Conservation (phyloP, 2,113 vertebrate genomes). For the Zingel zingel region DNA sequence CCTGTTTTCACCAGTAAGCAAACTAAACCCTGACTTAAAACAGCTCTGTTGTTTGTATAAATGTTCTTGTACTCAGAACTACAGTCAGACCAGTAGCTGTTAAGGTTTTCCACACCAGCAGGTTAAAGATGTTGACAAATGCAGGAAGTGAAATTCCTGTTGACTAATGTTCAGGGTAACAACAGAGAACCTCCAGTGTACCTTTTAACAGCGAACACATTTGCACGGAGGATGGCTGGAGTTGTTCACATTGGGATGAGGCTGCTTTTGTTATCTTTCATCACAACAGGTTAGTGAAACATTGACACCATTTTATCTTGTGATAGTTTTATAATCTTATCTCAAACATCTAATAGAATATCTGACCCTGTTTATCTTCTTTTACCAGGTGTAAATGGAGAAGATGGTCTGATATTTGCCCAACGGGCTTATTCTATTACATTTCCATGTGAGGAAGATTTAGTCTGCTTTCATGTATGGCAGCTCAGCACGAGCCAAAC, state of each 20-base stretch:
- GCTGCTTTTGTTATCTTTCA: slow-evolving; percentile 37
- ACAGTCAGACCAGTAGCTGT: not conserved
- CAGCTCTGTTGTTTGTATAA: not conserved
- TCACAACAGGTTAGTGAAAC: slow-evolving; percentile 32
- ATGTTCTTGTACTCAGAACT: not conserved
- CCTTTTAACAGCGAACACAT: not conserved
- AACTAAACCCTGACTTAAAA: not conserved
- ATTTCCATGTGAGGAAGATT: slow-evolving; percentile 24
- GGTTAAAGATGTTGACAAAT: slow-evolving; percentile 42
- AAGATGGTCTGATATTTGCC: not conserved
- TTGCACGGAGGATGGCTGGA: slow-evolving; percentile 21
- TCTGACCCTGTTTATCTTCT: not conserved
- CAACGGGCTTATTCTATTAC: not conserved
- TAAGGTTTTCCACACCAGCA: not conserved
- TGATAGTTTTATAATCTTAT: not conserved
- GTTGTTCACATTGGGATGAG: not conserved
- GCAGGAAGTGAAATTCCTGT: slow-evolving; percentile 38
- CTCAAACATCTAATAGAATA: not conserved
- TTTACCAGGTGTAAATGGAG: slow-evolving; percentile 12
- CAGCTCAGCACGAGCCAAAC: rapidly evolving
- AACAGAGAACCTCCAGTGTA: not conserved
- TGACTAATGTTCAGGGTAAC: not conserved
- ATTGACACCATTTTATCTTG: not conserved
- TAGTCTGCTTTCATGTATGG: slow-evolving; percentile 47
- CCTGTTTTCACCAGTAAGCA: not conserved